phyloP scores from a whole-genome alignment of 2,113 vertebrate species.

The Pachyramphus minor region DNA sequence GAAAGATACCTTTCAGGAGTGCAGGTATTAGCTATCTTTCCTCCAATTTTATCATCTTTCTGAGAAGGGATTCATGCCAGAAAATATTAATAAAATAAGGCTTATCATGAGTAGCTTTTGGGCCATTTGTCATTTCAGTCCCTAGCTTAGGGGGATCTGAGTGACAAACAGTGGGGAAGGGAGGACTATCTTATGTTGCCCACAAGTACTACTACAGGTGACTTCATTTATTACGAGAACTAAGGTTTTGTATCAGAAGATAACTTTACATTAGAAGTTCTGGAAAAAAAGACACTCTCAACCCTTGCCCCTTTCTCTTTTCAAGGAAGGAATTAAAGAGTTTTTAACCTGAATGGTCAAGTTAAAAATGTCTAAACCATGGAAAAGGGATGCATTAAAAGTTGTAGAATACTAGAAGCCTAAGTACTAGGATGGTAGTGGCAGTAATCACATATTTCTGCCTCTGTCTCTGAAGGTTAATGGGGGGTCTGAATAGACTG shows the following conservation, averaged over 20 bases:
- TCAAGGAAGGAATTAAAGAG: not conserved
- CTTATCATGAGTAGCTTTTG: not conserved
- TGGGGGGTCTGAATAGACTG: not conserved
- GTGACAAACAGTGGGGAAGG: not conserved
- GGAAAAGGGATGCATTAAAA: not conserved
- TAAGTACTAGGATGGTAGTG: not conserved
- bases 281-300: not conserved
- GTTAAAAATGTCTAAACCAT: not conserved
- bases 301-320: not conserved
- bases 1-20: not conserved
- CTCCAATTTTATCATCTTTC: not conserved
- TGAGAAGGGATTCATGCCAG: not conserved
- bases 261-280: not conserved
- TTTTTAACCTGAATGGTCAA: not conserved
- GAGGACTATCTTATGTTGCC: not conserved
- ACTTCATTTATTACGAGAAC: not conserved
- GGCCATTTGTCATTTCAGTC: conserved; percentile 9
- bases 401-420: not conserved
- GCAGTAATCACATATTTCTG: not conserved
- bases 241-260: not conserved
- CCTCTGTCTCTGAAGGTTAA: not conserved
- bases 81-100: conserved; percentile 54
- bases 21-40: not conserved
- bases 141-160: not conserved
- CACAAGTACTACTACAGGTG: not conserved